Percentiles rank a stretch among this genome's conserved stretches.
These are phyloP conservation scores for Phalloptychus januarius DNA, from an alignment of 2,797 vertebrate genomes.

Conservation along the genomic window DNA sequence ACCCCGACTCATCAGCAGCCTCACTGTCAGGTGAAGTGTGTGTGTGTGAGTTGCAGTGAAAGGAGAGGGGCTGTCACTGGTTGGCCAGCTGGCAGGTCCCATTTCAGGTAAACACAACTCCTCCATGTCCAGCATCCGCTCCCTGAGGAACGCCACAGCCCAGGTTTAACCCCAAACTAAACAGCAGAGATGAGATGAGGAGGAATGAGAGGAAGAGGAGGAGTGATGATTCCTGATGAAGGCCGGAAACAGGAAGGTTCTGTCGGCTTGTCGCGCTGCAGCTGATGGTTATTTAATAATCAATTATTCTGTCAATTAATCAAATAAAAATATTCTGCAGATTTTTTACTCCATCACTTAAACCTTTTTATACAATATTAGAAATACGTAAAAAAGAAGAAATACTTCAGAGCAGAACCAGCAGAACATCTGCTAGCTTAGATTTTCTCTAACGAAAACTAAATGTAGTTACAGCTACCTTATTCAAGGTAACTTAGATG, in stretches of 20 bases:
- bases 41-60: constrained; percentile 68
- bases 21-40: too few species aligned
- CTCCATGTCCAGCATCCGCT: constrained; percentile 7
- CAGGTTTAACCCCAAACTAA: not conserved
- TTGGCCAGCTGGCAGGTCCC: constrained; percentile 82
- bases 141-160: not conserved
- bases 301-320: too few species aligned
- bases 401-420: not conserved
- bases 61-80: constrained; percentile 81
- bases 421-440: not conserved
- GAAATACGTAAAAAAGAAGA: too few species aligned
- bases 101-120: constrained; percentile 68
- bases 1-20: too few species aligned
- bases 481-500: too few species aligned
- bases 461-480: not conserved
- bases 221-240: constrained; percentile 38
- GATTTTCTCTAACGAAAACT: not conserved
- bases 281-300: too few species aligned
- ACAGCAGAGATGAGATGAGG: constrained; percentile 13
- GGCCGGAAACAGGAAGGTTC: too few species aligned
- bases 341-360: too few species aligned
- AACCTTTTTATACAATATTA: too few species aligned
- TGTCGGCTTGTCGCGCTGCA: too few species aligned
- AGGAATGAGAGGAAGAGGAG: constrained; percentile 15
- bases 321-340: too few species aligned